Evolutionary conservation across 2,888 invertebrate genomes (phyloP), one percentile per base, ranked within the genome.

Genomic region (Sinotaia quadrata): DNA sequence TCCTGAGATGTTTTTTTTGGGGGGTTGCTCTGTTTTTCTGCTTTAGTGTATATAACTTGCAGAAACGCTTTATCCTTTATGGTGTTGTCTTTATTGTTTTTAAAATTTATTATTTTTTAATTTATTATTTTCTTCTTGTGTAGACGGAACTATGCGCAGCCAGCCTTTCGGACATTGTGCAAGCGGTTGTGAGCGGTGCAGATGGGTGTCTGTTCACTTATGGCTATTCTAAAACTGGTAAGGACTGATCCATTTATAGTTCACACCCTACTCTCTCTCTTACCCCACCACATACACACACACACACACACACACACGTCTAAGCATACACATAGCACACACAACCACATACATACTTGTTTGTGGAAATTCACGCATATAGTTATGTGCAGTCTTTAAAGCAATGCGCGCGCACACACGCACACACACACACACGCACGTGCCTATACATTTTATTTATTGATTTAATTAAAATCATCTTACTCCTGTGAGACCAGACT

Each of bases 61-160:
- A n/a, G n/a, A n/a, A n/a, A n/a, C n/a, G n/a, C n/a, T n/a, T n/a
- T n/a, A n/a, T n/a, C n/a, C n/a, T n/a, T n/a, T n/a, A n/a, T n/a
- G n/a, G n/a, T n/a, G n/a, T n/a, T n/a, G n/a, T n/a, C n/a, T n/a
- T n/a, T n/a, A n/a, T n/a, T n/a, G n/a, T n/a, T n/a, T n/a, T n/a
- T n/a, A n/a, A n/a, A n/a, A n/a, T n/a, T n/a, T n/a, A n/a, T n/a
- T n/a, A n/a, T n/a, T n/a, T n/a, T n/a, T n/a, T n/a, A n/a, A n/a
- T n/a, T n/a, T n/a, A n/a, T n/a, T n/a, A n/a, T n/a, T n/a, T n/a
- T n/a, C n/a, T 84, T 81, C 89, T 88, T 86, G 92, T 93, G 29
- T 92, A 97, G 96, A 93, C 94, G 82, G 97, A 97, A 89, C 92
- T 97, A 78, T 95, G 96, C 88, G 93, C 95, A 74, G 94, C 94